Evolutionary conservation across 1,140 invertebrate genomes (phyloP), one percentile per base, ranked within the genome.

Genomic region (Neotoxoptera formosana): DNA sequence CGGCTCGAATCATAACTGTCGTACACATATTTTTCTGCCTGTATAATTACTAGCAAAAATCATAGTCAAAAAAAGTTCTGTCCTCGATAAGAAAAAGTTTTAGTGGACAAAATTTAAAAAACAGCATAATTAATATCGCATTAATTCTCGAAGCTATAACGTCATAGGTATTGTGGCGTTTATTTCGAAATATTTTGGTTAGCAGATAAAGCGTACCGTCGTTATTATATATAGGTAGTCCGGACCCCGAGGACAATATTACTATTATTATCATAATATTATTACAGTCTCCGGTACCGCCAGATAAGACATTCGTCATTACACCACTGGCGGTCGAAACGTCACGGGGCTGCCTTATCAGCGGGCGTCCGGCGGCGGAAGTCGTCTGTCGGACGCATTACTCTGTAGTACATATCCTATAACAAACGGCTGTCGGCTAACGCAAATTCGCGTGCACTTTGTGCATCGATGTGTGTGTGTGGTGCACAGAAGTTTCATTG

Each of bases 271-370:
- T 60, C 25, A 60, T 60, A 17, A 67, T 67, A 67, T 67, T 67
- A 76, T 76, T 76, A 76, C 14, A 76, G 60, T 76, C 60, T 76
- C 60, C 60, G 47, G 36, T 41, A 51, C 4, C 7, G 9, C 51
- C 89, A 34, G 89, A 60, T 90, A 90, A 41, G 23, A 56, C 34
- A 60, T 67, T 90, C 53, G 34, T 90, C 89, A 90, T 56, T 41
- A 60, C 36, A 21, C 25, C 36, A 21, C 25, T 36, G 7, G 23
- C 36, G n/a, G 89, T 90, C 34, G 34, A 45, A 34, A 53, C 60
- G n/a, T n/a, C 60, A n/a, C 89, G 23, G 47, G 53, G 60, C 89
- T 41, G 36, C 25, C 89, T 91, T 91, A 91, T 91, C 89, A 67
- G 56, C 14, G 14, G 23, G 25, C 30, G 56, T 76, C 89, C 89